Base-by-base conservation (phyloP, 1,140 invertebrate species). In the Hermetia illucens region DNA sequence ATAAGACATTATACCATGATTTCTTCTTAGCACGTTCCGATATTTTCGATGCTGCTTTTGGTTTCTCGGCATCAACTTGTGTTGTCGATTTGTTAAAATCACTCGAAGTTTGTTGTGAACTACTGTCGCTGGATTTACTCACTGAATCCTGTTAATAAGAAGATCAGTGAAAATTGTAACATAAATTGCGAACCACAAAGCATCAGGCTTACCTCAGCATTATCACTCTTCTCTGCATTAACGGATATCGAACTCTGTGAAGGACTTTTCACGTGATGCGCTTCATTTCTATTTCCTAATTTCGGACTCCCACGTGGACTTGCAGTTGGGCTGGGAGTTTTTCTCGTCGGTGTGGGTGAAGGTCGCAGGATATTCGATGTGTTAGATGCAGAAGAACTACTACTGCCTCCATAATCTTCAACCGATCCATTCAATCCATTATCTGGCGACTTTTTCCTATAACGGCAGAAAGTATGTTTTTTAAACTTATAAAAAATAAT, bases 1-100 rank as follows among this genome's bases (percentile, higher is more conserved):
- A 91, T 22, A 91, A 67, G 25, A 90, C 75, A 59, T 80, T 83
- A 60, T 86, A 88, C 78, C 84, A 88, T 41, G 80, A 80, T 50
- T 86, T 87, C 58, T 82, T 85, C 51, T 83, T 83, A 24, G 63
- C 65, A 22, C 68, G 58, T 40, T 68, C 64, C 25, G 51, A 58
- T 4, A 58, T 45, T 34, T 64, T 54, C 10, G 55, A 58, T 8
- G 44, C 43, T 34, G 39, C 57, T 56, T 52, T 55, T 10, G 38
- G 43, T 37, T 59, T 63, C 33, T 49, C 46, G 36, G 54, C 40
- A 53, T 50, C 52, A 51, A 56, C 42, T 53, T 65, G 46, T 55
- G 61, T 41, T 41, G 38, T 36, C 53, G 55, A 36, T 47, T 46
- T 44, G 18, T 43, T 19, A 34, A 34, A 19, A 34, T 21, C 21